Conservation (phyloP, 2,888 invertebrate species). For the Pandemis cinnamomeana region DNA sequence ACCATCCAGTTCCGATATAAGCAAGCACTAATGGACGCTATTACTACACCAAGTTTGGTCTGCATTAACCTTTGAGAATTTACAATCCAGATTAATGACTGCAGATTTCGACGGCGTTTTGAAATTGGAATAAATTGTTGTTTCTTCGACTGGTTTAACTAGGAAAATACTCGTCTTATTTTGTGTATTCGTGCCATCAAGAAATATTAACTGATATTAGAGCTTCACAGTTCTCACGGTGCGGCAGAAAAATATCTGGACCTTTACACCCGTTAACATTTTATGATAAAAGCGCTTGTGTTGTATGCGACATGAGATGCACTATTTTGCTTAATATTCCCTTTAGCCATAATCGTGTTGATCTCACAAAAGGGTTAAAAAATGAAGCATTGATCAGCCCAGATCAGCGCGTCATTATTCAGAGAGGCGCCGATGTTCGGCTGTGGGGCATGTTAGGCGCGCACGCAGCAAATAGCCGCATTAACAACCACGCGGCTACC, state of each 20-base stretch:
- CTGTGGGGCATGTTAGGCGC: conserved; percentile 58
- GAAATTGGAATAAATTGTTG: conserved; percentile 24
- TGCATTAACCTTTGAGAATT: conserved; percentile 34
- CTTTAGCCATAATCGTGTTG: conserved; percentile 26
- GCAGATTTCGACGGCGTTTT: conserved; percentile 32
- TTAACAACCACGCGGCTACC: conserved; percentile 52
- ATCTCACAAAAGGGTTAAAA: conserved; percentile 51
- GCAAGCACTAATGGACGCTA: conserved; percentile 39
- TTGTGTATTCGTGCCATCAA: conserved; percentile 16
- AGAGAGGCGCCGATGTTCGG: conserved; percentile 73
- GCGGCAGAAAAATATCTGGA: conserved; percentile 5
- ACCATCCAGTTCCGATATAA: conserved; percentile 46
- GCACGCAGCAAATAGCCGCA: conserved; percentile 62
- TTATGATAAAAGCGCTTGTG: conserved; percentile 20
- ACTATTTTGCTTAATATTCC: conserved; percentile 22
- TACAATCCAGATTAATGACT: conserved; percentile 33
- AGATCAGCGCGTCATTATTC: conserved; percentile 71
- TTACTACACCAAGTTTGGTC: conserved; percentile 36
- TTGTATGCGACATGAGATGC: conserved; percentile 23
- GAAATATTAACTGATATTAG: conserved; percentile 12
- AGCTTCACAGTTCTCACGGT: conserved; percentile 24
- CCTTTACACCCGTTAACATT: conserved; percentile 2
- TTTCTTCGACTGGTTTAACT: conserved; percentile 21
- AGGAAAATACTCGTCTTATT: conserved; percentile 1
- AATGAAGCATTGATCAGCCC: conserved; percentile 70